These are phyloP conservation scores for Drosophila bocki DNA, from an alignment of 1,140 invertebrate genomes.

Conservation along the genomic window DNA sequence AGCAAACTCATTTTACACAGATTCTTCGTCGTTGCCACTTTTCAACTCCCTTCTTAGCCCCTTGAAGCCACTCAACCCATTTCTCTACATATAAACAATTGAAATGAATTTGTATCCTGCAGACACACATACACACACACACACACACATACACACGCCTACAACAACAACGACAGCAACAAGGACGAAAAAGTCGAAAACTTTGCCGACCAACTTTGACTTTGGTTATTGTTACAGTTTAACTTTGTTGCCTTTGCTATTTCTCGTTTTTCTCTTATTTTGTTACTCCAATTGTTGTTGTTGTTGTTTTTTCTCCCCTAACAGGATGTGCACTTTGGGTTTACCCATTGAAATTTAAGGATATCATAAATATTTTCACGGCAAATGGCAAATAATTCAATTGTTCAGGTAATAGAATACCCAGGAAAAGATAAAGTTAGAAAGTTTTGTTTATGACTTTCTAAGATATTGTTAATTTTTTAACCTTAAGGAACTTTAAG, in stretches of 20 bases:
- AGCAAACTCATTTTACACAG: constrained; percentile 55
- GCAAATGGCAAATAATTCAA: constrained; percentile 12
- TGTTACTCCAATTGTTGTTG: constrained; percentile 6
- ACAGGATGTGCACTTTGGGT: constrained; percentile 32
- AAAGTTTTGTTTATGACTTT: neutral
- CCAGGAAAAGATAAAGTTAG: neutral
- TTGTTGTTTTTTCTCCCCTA: constrained; percentile 10
- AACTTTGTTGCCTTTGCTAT: constrained; percentile 71
- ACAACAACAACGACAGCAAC: constrained; percentile 33
- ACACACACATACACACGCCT: constrained; percentile 26
- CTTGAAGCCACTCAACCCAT: constrained; percentile 24
- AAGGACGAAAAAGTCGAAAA: constrained; percentile 59
- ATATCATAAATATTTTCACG: constrained; percentile 8
- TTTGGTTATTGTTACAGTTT: constrained; percentile 83
- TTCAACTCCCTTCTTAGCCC: constrained; percentile 5
- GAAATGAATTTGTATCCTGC: constrained; percentile 80
- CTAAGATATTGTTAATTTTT: neutral
- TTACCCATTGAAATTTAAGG: constrained; percentile 22
- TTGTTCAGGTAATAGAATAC: constrained; percentile 5
- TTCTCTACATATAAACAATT: constrained; percentile 64
- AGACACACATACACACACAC: constrained; percentile 43
- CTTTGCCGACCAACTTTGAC: constrained; percentile 81
- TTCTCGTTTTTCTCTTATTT: constrained; percentile 44
- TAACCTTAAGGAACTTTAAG: neutral
- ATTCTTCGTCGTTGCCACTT: constrained; percentile 38